Conservation (phyloP, 2,888 invertebrate species). For the Volucella inanis region DNA sequence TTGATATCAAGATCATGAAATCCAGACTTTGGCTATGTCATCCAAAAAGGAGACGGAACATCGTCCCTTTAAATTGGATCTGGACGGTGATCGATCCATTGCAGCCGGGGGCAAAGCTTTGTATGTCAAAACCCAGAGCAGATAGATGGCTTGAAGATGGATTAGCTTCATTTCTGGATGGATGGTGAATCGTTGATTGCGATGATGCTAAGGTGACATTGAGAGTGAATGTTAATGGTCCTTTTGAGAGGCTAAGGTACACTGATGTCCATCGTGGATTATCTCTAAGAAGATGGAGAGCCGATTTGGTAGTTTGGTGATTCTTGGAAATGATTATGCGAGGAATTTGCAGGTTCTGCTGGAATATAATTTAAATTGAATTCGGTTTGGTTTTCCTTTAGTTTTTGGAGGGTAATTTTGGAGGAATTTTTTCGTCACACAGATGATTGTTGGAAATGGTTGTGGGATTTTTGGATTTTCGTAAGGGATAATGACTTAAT, state of each 20-base stretch:
- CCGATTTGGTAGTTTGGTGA: slow-evolving; percentile 60
- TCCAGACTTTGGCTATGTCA: slow-evolving; percentile 22
- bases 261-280: slow-evolving; percentile 63
- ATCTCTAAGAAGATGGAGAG: slow-evolving; percentile 43
- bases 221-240: slow-evolving; percentile 74
- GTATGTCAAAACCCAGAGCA: slow-evolving; percentile 9
- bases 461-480: slow-evolving; percentile 26
- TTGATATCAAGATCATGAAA: slow-evolving; percentile 46
- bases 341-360: slow-evolving; percentile 75
- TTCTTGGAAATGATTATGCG: slow-evolving; percentile 82
- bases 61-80: slow-evolving; percentile 41
- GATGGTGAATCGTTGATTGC: slow-evolving; percentile 74
- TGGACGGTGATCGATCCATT: slow-evolving; percentile 14
- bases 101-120: slow-evolving; percentile 27
- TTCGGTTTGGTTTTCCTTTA: slow-evolving; percentile 61
- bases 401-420: slow-evolving; percentile 24
- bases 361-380: slow-evolving; percentile 75
- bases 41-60: slow-evolving; percentile 39
- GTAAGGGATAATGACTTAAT: slow-evolving; percentile 69
- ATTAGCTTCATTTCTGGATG: slow-evolving; percentile 81
- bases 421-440: slow-evolving; percentile 55
- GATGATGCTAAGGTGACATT: slow-evolving; percentile 74
- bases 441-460: slow-evolving; percentile 41
- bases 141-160: slow-evolving; percentile 78
- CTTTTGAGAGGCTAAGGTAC: slow-evolving; percentile 50